Evolutionary conservation across 2,888 invertebrate genomes (phyloP), one percentile per base, ranked within the genome.

Genomic region (Dromius quadrimaculatus): DNA sequence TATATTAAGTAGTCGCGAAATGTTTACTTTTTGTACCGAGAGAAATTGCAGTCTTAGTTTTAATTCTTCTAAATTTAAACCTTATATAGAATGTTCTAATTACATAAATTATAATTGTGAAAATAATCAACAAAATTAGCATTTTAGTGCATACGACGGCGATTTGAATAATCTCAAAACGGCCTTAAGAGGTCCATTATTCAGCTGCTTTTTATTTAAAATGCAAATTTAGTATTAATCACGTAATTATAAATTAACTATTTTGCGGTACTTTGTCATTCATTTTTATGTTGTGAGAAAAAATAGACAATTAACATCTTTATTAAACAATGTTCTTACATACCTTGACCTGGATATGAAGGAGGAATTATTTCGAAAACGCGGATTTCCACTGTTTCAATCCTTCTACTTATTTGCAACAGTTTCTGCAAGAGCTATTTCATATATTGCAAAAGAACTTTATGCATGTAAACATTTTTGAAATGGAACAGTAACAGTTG

Each of bases 151-250:
- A 20, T 11, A 22, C 15, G 15, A 43, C 20, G 8, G 50, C 50
- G 17, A 59, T 59, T 59, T 34, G 36, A 59, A 59, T 59, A 59
- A 59, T 36, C 38, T 59, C 23, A 59, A 34, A 59, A 34, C 36
- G 20, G 62, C 62, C 41, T 41, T 20, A 23, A 38, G 62, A 28
- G 41, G 22, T 61, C 19, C 32, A 38, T 9, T 61, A 38, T 62
- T 62, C 41, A 62, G 11, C 47, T 13, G 19, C 15, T 36, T 59
- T 59, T 59, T 36, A 63, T 28, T 47, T 64, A 38, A 64, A 64
- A 47, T 64, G 64, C 50, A 64, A 64, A 64, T 64, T 47, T 64
- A n/a, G n/a, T n/a, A 64, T 64, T 64, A 64, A 64, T 47, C 50
- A 47, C 47, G 64, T 11, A 64, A 64, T 64, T 64, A 64, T 47